Evolutionary conservation across 2,888 invertebrate species (phyloP), one percentile per base, ranked within the genome.

Genomic region (Mesorhabditis belari): DNA sequence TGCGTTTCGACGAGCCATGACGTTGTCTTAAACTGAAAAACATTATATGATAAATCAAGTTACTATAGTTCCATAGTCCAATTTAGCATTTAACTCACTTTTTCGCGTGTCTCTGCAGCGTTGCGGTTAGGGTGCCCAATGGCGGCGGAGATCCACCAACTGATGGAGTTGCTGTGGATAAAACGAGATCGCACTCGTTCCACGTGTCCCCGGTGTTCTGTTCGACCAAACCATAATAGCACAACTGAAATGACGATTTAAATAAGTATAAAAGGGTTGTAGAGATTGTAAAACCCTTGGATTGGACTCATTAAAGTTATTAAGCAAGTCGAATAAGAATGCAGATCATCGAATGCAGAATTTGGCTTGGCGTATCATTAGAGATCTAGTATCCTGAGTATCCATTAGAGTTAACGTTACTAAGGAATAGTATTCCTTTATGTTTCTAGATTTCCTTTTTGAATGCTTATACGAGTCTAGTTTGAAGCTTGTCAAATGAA

Each of bases 161-260:
- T 54, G 81, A 80, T 17, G 83, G 83, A 51, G 74, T 74, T 25
- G 83, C 82, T 0, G 83, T 83, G 6, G 82, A 82, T 52, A 83
- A 73, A 28, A 77, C 77, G 49, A 83, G 65, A 50, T 82, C 81
- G 49, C 79, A 77, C 62, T 83, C 80, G 4, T 60, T 71, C 83
- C 83, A 83, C 64, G 82, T 81, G 65, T 83, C 81, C 55, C 83
- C 83, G 23, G 82, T 83, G 55, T 77, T 76, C 70, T 83, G 83
- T 55, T 79, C 76, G 28, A 83, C 81, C 58, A 82, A 60, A 4
- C 83, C 83, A 68, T 81, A 81, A 71, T 83, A 83, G 61, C 77
- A 75, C 24, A 83, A 71, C 69, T 72, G 60, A 54, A 67, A 55
- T 3, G 4, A 5, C 21, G 6, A 54, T 26, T 12, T 26, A 54